Base-by-base conservation (phyloP, 1,140 invertebrate species). In the Papilio xuthus region DNA sequence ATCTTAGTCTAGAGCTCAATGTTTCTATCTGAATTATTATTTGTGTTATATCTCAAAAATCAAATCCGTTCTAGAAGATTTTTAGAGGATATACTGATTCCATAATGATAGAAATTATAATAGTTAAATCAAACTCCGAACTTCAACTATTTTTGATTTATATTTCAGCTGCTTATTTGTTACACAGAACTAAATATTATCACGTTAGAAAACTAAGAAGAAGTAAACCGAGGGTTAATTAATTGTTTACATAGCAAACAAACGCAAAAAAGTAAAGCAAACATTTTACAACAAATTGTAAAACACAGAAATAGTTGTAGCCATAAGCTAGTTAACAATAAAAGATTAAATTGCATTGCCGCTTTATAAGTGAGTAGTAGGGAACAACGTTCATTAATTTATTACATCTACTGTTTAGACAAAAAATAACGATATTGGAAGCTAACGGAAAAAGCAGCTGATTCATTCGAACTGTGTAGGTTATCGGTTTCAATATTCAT, bases 1-100 rank as follows among this genome's bases (percentile, higher is more conserved):
- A 32, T 67, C 60, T 67, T 15, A 67, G 60, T 67, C 60, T 28
- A 67, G 60, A 67, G 60, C 12, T 67, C 60, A 67, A 32, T 32
- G 56, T 60, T 60, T 60, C 56, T 26, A 60, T 60, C 9, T 60
- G 12, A 60, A 60, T 6, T 53, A 9, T 53, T 60, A 26, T 13
- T 12, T 60, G 56, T 56, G 53, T 26, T 26, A 60, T 60, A 53
- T 8, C 8, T 60, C 23, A 60, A 26, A 60, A 60, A 28, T 60
- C 23, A 26, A 26, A 26, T 26, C 9, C 2, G 23, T 23, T 56
- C n/a, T n/a, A n/a, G n/a, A n/a, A n/a, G n/a, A n/a, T n/a, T n/a
- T n/a, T n/a, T n/a, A n/a, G n/a, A n/a, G n/a, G n/a, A n/a, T n/a
- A n/a, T n/a, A n/a, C n/a, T n/a, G n/a, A n/a, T n/a, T n/a, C n/a